Conservation (phyloP, 2,888 invertebrate species). For the Rotaria macrura region DNA sequence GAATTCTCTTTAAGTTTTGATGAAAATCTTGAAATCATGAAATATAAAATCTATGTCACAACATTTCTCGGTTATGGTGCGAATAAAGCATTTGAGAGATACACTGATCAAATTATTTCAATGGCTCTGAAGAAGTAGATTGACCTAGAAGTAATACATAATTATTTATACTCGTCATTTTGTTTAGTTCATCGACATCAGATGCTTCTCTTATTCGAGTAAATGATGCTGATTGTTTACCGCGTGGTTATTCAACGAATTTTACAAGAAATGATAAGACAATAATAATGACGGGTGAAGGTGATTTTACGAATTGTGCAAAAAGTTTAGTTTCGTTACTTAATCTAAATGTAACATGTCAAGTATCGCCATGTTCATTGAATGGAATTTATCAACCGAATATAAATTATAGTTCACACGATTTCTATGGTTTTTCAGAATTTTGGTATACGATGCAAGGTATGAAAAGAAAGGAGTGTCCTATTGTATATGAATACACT, state of each 20-base stretch:
- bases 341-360: slow-evolving; percentile 41
- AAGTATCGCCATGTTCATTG: slow-evolving; percentile 43
- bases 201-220: not conserved
- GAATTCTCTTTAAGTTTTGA: slow-evolving; percentile 53
- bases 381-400: slow-evolving; percentile 47
- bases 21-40: slow-evolving; percentile 49
- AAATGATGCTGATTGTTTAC: slow-evolving; percentile 11
- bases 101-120: slow-evolving; percentile 38
- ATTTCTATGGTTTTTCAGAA: slow-evolving; percentile 52
- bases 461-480: slow-evolving; percentile 35
- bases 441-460: slow-evolving; percentile 52
- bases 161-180: not conserved
- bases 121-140: not conserved
- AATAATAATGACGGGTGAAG: slow-evolving; percentile 43
- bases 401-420: slow-evolving; percentile 40
- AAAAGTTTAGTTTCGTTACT: slow-evolving; percentile 40
- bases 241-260: slow-evolving; percentile 9
- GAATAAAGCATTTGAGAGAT: slow-evolving; percentile 50
- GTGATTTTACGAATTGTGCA: slow-evolving; percentile 44
- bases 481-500: not conserved
- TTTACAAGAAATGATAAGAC: slow-evolving; percentile 34
- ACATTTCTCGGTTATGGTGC: slow-evolving; percentile 56
- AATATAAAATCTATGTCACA: slow-evolving; percentile 53
- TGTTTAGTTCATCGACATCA: too few relatives aligned
- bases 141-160: too few relatives aligned